phyloP scores from a whole-genome alignment of 2,797 vertebrate genomes.

The Typhlichthys eigenmanni region DNA sequence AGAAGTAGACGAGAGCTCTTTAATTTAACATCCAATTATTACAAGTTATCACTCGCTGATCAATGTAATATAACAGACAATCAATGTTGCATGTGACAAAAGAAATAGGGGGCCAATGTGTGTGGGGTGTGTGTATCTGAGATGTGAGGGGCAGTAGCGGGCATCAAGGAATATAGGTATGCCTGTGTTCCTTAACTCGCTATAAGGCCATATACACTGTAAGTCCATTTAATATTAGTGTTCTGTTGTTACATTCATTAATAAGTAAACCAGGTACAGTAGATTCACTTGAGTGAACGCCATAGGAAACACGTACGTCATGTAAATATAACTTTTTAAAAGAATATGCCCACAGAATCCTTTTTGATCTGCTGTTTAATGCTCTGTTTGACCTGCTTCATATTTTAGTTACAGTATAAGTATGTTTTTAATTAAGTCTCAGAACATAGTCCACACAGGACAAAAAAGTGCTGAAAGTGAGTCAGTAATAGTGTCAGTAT shows the following conservation, averaged over 20 bases:
- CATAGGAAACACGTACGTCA: too few species aligned
- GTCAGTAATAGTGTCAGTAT: not conserved
- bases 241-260: too few species aligned
- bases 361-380: too few species aligned
- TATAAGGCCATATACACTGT: not conserved
- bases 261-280: too few species aligned
- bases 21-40: slow-evolving; percentile 99
- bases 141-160: slow-evolving; percentile 20
- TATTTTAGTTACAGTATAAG: too few species aligned
- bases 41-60: slow-evolving; percentile 99
- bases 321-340: too few species aligned
- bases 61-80: slow-evolving; percentile 99
- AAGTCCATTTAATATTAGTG: not conserved
- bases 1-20: slow-evolving; percentile 96
- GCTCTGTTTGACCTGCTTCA: too few species aligned
- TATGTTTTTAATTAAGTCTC: too few species aligned
- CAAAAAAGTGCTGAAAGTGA: not conserved
- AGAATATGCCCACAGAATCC: too few species aligned
- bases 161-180: slow-evolving; percentile 15
- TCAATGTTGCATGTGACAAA: slow-evolving; percentile 95
- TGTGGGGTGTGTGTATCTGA: slow-evolving; percentile 17
- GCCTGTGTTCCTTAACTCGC: slow-evolving; percentile 2
- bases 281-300: not conserved
- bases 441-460: too few species aligned
- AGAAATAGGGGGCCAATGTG: slow-evolving; percentile 65